Conservation (phyloP, 2,888 invertebrate genomes). For the Diploptera punctata region DNA sequence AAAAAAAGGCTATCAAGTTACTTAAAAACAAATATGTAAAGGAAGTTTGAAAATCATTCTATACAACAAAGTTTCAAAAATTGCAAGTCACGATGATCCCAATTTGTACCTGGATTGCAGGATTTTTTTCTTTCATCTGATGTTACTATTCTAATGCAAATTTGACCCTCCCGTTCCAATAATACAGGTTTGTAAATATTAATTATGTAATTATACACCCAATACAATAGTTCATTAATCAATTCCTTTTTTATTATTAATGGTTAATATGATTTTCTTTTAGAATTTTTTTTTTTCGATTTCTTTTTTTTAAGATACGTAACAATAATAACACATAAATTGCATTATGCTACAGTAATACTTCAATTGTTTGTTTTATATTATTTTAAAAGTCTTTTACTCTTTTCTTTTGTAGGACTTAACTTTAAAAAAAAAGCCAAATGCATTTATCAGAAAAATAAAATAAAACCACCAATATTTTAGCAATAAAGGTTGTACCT, state of each 20-base stretch:
- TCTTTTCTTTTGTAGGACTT: slow-evolving; percentile 6
- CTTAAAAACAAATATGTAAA: background rate
- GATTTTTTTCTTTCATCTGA: background rate
- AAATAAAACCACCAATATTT: slow-evolving; percentile 11
- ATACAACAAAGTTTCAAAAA: background rate
- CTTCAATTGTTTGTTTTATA: background rate
- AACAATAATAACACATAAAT: slow-evolving; percentile 12
- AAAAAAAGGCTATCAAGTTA: background rate
- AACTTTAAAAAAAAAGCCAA: slow-evolving; percentile 1
- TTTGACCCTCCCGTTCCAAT: background rate
- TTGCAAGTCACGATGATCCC: background rate
- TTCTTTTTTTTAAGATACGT: background rate
- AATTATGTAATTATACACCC: slow-evolving; percentile 17
- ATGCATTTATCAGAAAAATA: slow-evolving; percentile 15
- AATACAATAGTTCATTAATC: slow-evolving; percentile 18
- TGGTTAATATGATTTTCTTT: slow-evolving; percentile 20
- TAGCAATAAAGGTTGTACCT: slow-evolving; percentile 11
- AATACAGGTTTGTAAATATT: slow-evolving; percentile 16
- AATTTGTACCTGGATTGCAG: background rate
- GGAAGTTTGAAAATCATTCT: background rate
- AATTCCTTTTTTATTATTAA: slow-evolving; percentile 22
- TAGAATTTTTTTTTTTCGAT: background rate
- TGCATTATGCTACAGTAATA: slow-evolving; percentile 18
- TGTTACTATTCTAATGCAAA: background rate
- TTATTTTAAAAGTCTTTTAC: background rate